phyloP scores from a whole-genome alignment of 2,113 vertebrate genomes.

The Misgurnus anguillicaudatus region DNA sequence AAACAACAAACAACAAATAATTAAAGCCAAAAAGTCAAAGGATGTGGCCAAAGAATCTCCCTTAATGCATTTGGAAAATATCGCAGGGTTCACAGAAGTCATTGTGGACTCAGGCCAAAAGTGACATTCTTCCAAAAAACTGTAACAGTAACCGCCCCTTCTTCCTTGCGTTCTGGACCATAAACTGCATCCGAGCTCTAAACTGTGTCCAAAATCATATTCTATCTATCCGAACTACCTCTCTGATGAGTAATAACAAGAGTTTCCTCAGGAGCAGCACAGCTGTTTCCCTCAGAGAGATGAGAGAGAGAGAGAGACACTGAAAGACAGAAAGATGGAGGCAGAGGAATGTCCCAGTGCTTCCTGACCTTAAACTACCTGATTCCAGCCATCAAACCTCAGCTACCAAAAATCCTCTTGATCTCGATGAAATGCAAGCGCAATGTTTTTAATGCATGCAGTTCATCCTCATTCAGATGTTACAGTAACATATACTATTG shows the following conservation, averaged over 20 bases:
- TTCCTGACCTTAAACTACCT: constrained; percentile 38
- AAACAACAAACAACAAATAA: constrained; percentile 22
- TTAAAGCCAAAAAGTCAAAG: constrained; percentile 68
- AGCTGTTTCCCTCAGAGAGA: constrained; percentile 88
- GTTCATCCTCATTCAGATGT: background rate
- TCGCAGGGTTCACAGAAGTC: constrained; percentile 75
- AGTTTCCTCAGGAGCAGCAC: constrained; percentile 81
- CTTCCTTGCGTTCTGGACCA: constrained; percentile 80
- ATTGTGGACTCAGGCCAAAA: constrained; percentile 71
- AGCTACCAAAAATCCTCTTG: background rate
- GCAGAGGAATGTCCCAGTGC: constrained; percentile 71
- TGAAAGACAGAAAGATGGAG: constrained; percentile 68
- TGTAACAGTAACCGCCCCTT: constrained; percentile 67
- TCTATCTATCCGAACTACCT: constrained; percentile 77
- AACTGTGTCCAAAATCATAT: constrained; percentile 77
- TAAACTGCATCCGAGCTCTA: constrained; percentile 88
- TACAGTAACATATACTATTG: too few species aligned
- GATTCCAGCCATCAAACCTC: constrained; percentile 76
- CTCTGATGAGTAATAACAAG: constrained; percentile 83
- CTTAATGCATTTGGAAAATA: constrained; percentile 72
- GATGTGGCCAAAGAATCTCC: constrained; percentile 74
- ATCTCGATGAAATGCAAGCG: background rate
- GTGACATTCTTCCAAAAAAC: constrained; percentile 74
- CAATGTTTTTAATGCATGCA: background rate
- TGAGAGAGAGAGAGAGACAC: constrained; percentile 63